Evolutionary conservation across 2,113 vertebrate genomes (phyloP).

Genomic region (human): DNA sequence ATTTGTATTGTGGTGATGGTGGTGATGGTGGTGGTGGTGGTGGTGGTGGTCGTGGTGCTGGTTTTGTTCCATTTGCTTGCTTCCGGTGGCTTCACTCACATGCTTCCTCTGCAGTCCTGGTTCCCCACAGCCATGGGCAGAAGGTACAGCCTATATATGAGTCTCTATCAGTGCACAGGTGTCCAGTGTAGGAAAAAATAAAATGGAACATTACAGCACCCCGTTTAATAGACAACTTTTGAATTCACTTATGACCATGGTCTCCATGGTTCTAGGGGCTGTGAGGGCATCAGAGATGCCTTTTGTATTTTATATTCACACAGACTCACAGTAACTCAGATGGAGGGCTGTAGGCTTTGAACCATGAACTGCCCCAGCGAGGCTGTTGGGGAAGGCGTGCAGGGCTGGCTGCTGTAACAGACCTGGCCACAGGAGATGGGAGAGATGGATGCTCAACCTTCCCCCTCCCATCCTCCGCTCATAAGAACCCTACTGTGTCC

Average conservation of each 20-base stretch:
- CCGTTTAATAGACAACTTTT: neutral
- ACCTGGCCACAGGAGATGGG: accelerated
- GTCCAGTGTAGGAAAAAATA: neutral
- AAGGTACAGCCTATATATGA: neutral
- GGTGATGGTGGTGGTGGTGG: accelerated
- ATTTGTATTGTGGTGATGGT: neutral
- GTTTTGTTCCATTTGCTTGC: neutral
- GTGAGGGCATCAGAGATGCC: accelerated
- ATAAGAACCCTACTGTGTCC: accelerated
- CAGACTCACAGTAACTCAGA: no score
- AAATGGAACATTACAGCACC: neutral
- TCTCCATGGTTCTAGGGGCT: neutral
- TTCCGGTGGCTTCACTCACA: accelerated
- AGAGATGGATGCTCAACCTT: accelerated
- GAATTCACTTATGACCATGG: neutral
- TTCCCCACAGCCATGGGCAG: neutral
- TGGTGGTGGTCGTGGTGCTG: no score
- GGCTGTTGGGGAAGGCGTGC: accelerated
- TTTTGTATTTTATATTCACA: neutral
- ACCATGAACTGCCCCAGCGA: accelerated
- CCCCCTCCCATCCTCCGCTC: neutral
- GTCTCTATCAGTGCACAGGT: neutral
- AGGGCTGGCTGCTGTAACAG: neutral
- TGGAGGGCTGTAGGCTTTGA: neutral
- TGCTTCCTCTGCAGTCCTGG: neutral